A percentile compares a stretch with the other conserved stretches of the same genome.
phyloP scores from a whole-genome alignment of 2,113 vertebrate genomes.

The Meriones unguiculatus region DNA sequence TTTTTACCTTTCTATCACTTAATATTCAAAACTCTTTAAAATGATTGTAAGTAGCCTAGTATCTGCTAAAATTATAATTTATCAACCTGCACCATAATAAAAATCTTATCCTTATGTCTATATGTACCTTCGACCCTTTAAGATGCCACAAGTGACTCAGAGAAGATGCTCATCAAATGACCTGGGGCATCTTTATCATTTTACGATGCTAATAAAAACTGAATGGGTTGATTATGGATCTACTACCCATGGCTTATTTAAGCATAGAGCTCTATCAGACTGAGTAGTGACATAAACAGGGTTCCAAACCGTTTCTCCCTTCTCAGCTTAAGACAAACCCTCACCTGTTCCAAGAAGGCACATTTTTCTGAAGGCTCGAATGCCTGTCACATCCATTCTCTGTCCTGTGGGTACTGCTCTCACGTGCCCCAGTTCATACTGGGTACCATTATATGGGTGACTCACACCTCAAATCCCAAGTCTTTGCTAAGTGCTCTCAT shows the following conservation, averaged over 20 bases:
- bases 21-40: slow-evolving; percentile 23
- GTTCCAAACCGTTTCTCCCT: not conserved
- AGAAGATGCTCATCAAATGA: not conserved
- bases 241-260: not conserved
- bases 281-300: not conserved
- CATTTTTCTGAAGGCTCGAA: not conserved
- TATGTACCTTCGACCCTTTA: not conserved
- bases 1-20: slow-evolving; percentile 36
- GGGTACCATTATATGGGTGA: not conserved
- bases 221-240: not conserved
- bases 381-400: not conserved
- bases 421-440: accelerated
- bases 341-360: not conserved
- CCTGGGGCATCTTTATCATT: not conserved
- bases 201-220: not conserved
- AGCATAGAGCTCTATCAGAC: not conserved
- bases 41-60: not conserved
- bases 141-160: not conserved
- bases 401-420: not conserved
- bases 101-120: not conserved
- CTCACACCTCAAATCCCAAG: not conserved
- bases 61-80: not conserved
- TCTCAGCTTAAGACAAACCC: not conserved
- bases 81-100: slow-evolving; percentile 1
- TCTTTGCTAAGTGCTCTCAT: not conserved